phyloP scores from a whole-genome alignment of 2,888 invertebrate species.

The Acheta domesticus region DNA sequence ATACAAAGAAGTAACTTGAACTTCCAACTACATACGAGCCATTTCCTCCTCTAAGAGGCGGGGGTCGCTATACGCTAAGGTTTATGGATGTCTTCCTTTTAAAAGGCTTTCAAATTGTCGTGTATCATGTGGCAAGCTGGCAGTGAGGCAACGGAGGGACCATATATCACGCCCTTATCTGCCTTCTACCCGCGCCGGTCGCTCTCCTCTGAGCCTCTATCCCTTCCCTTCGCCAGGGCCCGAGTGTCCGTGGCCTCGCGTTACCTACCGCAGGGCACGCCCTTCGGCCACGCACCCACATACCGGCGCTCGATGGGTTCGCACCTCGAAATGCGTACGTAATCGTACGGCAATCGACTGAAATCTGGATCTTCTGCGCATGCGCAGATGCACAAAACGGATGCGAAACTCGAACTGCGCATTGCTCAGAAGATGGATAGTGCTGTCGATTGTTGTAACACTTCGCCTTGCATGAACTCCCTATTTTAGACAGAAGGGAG shows the following conservation, averaged over 20 bases:
- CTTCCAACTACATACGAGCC: background rate
- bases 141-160: background rate
- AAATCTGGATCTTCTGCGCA: too few species aligned
- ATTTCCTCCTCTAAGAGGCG: background rate
- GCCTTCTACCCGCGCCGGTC: background rate
- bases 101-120: constrained; percentile 18
- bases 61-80: background rate
- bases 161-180: background rate
- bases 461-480: too few species aligned
- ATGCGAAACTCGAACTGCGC: too few species aligned
- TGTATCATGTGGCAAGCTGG: constrained; percentile 18
- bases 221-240: background rate
- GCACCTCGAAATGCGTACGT: too few species aligned
- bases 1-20: background rate
- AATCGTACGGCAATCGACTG: too few species aligned
- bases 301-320: too few species aligned
- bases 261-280: background rate
- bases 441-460: too few species aligned
- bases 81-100: constrained; percentile 18
- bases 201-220: background rate
- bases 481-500: too few species aligned
- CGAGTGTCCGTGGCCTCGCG: background rate
- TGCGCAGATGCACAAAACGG: too few species aligned
- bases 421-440: too few species aligned
- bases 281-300: too few species aligned